These are phyloP conservation scores for Carollia perspicillata DNA, from an alignment of 2,113 vertebrate species.

Conservation along the genomic window DNA sequence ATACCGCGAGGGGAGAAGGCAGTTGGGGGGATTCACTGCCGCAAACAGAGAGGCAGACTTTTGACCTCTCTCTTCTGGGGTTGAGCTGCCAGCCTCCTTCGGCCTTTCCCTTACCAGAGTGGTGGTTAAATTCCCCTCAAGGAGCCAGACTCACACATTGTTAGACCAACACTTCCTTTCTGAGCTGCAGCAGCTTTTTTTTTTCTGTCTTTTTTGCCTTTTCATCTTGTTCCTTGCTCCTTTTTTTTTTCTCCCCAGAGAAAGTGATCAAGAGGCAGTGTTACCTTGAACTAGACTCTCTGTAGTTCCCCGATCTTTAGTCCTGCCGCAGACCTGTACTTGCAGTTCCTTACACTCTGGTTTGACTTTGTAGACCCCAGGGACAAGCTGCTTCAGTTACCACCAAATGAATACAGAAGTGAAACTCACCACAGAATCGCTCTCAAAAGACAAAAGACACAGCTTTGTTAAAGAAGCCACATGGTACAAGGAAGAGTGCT, in stretches of 20 bases:
- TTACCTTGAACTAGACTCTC: slow-evolving; percentile 60
- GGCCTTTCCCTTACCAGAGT: neutral
- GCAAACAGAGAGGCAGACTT: neutral
- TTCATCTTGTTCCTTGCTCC: neutral
- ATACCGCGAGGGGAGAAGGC: neutral
- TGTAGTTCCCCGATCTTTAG: slow-evolving; percentile 58
- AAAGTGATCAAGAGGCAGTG: slow-evolving; percentile 63
- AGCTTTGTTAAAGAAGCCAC: neutral
- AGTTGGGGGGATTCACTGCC: neutral
- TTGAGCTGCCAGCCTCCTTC: neutral
- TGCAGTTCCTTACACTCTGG: neutral
- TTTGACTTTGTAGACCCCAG: neutral
- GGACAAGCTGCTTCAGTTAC: neutral
- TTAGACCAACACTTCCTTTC: slow-evolving; percentile 32
- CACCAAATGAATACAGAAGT: slow-evolving; percentile 43
- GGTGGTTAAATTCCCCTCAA: slow-evolving; percentile 6
- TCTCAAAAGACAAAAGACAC: slow-evolving; percentile 45
- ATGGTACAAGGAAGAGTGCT: neutral
- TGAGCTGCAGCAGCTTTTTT: neutral
- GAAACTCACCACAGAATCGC: neutral
- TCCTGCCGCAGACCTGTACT: slow-evolving; percentile 45
- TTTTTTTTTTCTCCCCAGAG: neutral
- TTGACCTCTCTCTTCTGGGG: neutral
- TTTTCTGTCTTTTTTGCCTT: neutral
- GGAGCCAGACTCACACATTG: neutral